A percentile compares a stretch with the other conserved stretches of the same genome.
Conservation (phyloP, 2,797 vertebrate genomes). For the Tapirus indicus region DNA sequence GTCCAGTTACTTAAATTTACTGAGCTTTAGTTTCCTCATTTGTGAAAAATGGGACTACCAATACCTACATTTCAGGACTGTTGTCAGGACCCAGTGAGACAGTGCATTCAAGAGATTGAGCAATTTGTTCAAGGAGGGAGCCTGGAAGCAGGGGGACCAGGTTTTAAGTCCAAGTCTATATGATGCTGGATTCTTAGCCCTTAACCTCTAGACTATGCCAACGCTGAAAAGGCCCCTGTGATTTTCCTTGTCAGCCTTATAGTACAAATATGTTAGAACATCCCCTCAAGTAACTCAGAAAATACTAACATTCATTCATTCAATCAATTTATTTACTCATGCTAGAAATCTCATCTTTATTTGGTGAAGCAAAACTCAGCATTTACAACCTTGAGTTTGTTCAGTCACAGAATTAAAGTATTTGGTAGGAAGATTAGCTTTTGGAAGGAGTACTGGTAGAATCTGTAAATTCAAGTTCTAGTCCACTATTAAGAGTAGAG, state of each 20-base stretch:
- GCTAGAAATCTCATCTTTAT: not conserved
- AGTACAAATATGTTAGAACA: not conserved
- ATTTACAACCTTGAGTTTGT: not conserved
- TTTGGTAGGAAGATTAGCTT: not conserved
- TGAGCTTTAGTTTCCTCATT: not conserved
- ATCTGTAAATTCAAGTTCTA: not conserved
- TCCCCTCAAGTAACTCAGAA: not conserved
- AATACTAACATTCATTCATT: not conserved
- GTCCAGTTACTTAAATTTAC: not conserved
- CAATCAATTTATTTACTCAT: not conserved
- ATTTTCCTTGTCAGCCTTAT: not conserved
- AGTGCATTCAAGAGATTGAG: not conserved
- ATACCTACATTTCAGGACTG: not conserved
- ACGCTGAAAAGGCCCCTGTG: not conserved
- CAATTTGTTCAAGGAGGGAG: not conserved
- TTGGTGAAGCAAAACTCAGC: not conserved
- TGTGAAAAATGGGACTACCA: not conserved
- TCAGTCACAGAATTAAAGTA: not conserved
- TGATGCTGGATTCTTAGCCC: not conserved
- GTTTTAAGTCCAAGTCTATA: not conserved
- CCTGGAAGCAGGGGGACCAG: not conserved
- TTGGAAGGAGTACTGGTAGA: not conserved
- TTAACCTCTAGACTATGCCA: not conserved
- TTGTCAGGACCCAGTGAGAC: not conserved
- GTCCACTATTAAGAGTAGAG: not conserved